Conservation (phyloP, 2,888 invertebrate species). For the Frankliniella intonsa region DNA sequence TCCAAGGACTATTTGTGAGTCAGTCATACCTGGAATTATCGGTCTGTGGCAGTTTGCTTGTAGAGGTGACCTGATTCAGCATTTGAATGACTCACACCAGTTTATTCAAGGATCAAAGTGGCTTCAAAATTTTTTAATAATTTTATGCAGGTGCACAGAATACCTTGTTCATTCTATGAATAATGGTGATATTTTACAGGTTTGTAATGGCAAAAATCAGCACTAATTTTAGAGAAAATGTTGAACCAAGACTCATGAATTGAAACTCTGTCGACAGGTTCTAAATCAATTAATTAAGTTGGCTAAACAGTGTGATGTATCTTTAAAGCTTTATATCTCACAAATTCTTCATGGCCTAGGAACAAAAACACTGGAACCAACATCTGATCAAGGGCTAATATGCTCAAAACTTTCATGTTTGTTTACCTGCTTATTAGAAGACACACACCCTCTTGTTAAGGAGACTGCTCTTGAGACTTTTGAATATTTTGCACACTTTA, state of each 20-base stretch:
- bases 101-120: neutral
- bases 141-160: neutral
- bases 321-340: neutral
- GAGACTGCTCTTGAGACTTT: conserved; percentile 33
- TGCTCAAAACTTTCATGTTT: neutral
- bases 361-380: neutral
- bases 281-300: neutral
- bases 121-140: neutral
- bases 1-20: neutral
- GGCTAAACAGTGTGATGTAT: neutral
- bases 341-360: neutral
- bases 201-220: neutral
- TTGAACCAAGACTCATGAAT: neutral
- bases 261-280: neutral
- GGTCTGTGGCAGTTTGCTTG: neutral
- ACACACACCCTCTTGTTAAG: conserved; percentile 31
- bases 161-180: neutral
- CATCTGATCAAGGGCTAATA: neutral
- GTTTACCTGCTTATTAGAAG: conserved; percentile 33
- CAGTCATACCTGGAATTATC: neutral
- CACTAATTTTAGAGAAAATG: neutral
- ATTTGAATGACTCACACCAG: neutral
- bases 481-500: conserved; percentile 35
- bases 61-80: neutral
- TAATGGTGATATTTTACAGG: neutral